Conservation (phyloP, 2,113 vertebrate species). For the Elgaria multicarinata region DNA sequence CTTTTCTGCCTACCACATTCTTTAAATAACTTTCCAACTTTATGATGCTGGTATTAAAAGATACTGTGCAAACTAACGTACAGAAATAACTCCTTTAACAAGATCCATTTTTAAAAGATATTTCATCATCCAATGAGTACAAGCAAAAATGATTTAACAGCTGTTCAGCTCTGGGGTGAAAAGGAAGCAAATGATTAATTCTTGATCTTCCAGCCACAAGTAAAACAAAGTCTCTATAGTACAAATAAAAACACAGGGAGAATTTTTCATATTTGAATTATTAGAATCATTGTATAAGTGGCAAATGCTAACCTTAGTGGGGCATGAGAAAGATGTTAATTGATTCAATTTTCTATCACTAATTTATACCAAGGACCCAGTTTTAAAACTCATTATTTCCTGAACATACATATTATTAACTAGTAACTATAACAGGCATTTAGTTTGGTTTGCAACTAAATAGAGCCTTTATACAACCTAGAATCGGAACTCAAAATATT, state of each 20-base stretch:
- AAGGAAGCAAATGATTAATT: not conserved
- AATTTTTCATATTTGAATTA: not conserved
- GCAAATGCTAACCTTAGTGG: not conserved
- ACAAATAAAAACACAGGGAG: not conserved
- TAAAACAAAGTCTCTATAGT: not conserved
- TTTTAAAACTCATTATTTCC: not conserved
- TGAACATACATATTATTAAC: not conserved
- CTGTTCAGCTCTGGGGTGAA: not conserved
- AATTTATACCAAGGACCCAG: not conserved
- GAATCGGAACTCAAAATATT: not conserved
- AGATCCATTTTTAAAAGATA: not conserved
- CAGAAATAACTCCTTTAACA: not conserved
- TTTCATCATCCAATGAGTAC: not conserved
- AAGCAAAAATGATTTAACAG: slow-evolving; percentile 15
- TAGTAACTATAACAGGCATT: not conserved
- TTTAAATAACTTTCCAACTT: slow-evolving; percentile 28
- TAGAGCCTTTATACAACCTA: not conserved
- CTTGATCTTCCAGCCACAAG: not conserved
- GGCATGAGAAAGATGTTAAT: not conserved
- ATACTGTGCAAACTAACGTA: not conserved
- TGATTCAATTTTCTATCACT: not conserved
- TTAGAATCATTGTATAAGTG: not conserved
- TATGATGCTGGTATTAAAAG: not conserved
- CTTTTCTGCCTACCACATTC: slow-evolving; percentile 1
- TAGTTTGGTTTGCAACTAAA: not conserved